Conservation (phyloP, 2,888 invertebrate genomes). For the Pogonocherus hispidulus region DNA sequence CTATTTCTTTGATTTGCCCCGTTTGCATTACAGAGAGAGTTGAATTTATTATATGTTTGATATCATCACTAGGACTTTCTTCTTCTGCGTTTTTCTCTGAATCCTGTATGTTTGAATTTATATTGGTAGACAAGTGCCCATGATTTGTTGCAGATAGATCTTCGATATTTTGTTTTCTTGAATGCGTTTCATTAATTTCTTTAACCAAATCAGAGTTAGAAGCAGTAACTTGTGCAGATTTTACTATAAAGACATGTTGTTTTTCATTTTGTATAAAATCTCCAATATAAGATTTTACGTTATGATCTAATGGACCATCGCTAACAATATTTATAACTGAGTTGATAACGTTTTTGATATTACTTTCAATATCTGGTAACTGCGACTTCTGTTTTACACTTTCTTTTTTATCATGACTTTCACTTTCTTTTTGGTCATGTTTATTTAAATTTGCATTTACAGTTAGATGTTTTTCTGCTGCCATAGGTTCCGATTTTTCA, state of each 20-base stretch:
- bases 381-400: background rate
- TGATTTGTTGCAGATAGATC: background rate
- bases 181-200: too few relatives aligned
- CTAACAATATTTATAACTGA: background rate
- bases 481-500: background rate
- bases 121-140: too few relatives aligned
- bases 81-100: constrained; percentile 19
- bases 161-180: background rate
- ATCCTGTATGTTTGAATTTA: too few relatives aligned
- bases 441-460: background rate
- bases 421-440: background rate
- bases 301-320: background rate
- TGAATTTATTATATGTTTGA: constrained; percentile 31
- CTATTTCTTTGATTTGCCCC: constrained; percentile 31
- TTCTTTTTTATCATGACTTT: background rate
- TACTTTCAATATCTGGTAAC: background rate
- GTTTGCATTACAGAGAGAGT: constrained; percentile 36
- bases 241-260: constrained; percentile 25
- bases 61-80: too few relatives aligned
- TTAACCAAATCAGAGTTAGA: too few relatives aligned
- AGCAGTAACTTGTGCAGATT: background rate
- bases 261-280: constrained; percentile 25
- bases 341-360: background rate
- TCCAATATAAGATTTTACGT: background rate
- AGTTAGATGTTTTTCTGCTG: background rate